Evolutionary conservation across 2,888 invertebrate genomes (phyloP), one percentile per base, ranked within the genome.

Genomic region (Argyresthia albistria): DNA sequence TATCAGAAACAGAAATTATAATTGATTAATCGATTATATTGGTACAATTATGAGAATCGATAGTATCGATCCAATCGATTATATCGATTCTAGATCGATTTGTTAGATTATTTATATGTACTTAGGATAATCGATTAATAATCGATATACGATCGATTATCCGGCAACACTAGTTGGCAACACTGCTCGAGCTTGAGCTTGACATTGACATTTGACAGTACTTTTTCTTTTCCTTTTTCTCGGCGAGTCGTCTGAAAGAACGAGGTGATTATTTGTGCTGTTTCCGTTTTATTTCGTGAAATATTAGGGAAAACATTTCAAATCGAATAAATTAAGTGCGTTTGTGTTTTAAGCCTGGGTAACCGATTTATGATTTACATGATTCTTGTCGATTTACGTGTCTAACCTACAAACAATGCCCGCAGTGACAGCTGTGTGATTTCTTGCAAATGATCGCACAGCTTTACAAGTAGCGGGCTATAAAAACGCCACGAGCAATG

Each of bases 211-310:
- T 35, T 10, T 48, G 25, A 4, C 36, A 35, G 25, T 48, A 25
- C 48, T 48, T 42, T 47, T 71, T 64, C 69, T 70, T 76, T 48
- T 35, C 72, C 64, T 69, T 70, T 76, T 48, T 35, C 72, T 67
- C 69, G 74, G 78, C 73, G 79, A 67, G 77, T 76, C 64, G 73
- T 69, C 68, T 65, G 56, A 54, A 63, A 61, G 63, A 66, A 63
- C 62, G 59, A 80, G 82, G 82, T 82, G 61, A 68, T 53, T 71
- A 57, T 56, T 56, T 35, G 14, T 49, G 25, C 14, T 35, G n/a
- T 55, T 53, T 14, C 9, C 14, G 10, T 43, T 35, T 46, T 14
- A 15, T 55, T 39, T 37, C n/a, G 36, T 51, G 53, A 51, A 3
- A 46, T 53, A 25, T 52, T 37, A 10, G 16, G 50, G 35, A 63